Conservation (phyloP, 2,113 vertebrate genomes). For the Proteles cristata region DNA sequence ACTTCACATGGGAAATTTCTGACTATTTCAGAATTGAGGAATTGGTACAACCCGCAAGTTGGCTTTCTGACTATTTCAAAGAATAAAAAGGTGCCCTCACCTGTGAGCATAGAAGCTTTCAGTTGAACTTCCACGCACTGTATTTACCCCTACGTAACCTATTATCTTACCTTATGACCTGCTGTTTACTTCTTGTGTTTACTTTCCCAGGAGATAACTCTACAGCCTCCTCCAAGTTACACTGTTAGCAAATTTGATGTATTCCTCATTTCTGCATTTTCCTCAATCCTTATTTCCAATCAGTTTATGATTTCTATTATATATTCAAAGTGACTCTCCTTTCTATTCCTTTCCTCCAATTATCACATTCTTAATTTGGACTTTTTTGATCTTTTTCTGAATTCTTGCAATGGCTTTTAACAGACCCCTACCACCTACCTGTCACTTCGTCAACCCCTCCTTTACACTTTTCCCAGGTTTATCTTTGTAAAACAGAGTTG, state of each 20-base stretch:
- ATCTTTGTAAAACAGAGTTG: constrained; percentile 56
- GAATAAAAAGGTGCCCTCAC: neutral
- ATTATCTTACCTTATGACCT: neutral
- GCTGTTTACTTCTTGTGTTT: neutral
- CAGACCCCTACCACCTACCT: neutral
- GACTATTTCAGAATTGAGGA: neutral
- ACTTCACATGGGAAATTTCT: neutral
- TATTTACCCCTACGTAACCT: neutral
- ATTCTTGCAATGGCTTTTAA: neutral
- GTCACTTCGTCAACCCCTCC: neutral
- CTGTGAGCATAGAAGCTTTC: neutral
- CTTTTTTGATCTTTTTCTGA: constrained; percentile 1
- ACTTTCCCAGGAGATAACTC: neutral
- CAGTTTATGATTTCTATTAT: neutral
- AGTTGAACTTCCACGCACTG: neutral
- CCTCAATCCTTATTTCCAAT: neutral
- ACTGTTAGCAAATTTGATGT: neutral
- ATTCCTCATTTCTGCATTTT: neutral
- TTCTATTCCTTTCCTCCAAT: neutral
- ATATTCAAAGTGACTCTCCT: neutral
- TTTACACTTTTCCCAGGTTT: constrained; percentile 28
- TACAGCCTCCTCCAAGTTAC: neutral
- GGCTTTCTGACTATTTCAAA: neutral
- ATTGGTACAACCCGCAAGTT: too few species aligned
- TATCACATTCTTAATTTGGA: neutral